A percentile compares a stretch with the other conserved stretches of the same genome.
Evolutionary conservation across 2,888 invertebrate genomes (phyloP).

Genomic region (Eristalis pertinax): DNA sequence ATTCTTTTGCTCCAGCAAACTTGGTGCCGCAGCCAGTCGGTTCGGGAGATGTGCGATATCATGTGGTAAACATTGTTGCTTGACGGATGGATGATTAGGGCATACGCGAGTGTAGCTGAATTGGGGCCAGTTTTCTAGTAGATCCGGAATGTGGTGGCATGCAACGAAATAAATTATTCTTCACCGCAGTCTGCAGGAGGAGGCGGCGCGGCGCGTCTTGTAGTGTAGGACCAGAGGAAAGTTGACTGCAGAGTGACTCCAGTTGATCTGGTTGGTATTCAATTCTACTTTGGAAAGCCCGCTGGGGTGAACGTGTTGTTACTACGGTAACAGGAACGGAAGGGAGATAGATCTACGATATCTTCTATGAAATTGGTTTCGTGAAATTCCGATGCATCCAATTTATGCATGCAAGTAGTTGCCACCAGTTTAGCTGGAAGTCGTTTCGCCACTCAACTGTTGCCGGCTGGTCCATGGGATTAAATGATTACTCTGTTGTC

Average conservation of each 20-base stretch:
- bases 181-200: background rate
- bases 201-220: background rate
- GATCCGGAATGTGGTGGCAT: conserved; percentile 62
- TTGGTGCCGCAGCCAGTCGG: background rate
- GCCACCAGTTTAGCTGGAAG: conserved; percentile 56
- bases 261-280: conserved; percentile 13
- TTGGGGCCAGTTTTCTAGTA: conserved; percentile 54
- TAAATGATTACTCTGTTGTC: conserved; percentile 41
- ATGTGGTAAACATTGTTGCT: conserved; percentile 38
- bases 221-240: background rate
- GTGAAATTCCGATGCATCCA: conserved; percentile 32
- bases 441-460: conserved; percentile 2
- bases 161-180: conserved; percentile 63
- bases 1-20: conserved; percentile 22
- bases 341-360: conserved; percentile 8
- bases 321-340: background rate
- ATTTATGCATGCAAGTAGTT: conserved; percentile 16
- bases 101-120: background rate
- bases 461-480: conserved; percentile 21
- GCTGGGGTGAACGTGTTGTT: conserved; percentile 3
- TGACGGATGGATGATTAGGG: conserved; percentile 30
- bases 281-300: conserved; percentile 4
- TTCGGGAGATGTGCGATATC: background rate
- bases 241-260: conserved; percentile 13
- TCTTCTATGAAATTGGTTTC: conserved; percentile 18